Evolutionary conservation across 2,113 vertebrate genomes (phyloP).

Genomic region (Antechinus stuartii): DNA sequence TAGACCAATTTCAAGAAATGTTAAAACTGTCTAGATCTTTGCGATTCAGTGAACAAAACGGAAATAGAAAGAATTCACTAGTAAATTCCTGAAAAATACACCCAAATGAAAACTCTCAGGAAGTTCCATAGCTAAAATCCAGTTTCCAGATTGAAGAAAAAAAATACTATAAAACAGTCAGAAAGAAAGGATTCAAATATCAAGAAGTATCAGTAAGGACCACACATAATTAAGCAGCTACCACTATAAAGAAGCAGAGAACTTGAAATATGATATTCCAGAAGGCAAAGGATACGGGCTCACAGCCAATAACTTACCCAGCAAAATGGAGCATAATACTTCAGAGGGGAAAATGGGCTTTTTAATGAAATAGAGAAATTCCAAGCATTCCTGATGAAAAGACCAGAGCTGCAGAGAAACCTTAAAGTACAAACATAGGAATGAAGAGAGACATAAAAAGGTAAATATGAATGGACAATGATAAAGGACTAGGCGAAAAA

Average conservation of each 20-base stretch:
- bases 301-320: neutral
- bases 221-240: neutral
- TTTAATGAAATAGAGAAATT: neutral
- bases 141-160: neutral
- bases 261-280: neutral
- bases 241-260: neutral
- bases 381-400: neutral
- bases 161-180: neutral
- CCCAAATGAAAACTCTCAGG: neutral
- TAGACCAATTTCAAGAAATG: neutral
- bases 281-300: neutral
- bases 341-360: neutral
- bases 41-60: neutral
- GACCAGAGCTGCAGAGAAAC: neutral
- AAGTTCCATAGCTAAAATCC: neutral
- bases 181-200: neutral
- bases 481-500: neutral
- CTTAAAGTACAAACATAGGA: neutral
- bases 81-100: neutral
- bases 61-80: neutral
- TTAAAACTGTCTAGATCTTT: neutral
- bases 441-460: neutral
- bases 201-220: neutral
- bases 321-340: neutral
- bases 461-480: neutral